phyloP scores from a whole-genome alignment of 2,113 vertebrate genomes.

The Larimichthys crocea region DNA sequence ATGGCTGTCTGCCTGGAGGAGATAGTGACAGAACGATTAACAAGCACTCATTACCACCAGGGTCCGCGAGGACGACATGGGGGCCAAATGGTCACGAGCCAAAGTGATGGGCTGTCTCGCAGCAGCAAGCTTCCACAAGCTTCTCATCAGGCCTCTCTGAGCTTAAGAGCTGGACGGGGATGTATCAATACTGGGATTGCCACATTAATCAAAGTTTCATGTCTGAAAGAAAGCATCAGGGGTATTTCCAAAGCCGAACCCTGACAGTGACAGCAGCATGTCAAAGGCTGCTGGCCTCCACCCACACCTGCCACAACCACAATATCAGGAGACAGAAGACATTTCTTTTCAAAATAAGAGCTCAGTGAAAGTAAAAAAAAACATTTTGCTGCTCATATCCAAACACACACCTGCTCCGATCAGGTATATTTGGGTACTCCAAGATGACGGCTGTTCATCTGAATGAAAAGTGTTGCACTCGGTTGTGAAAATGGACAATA shows the following conservation, averaged over 20 bases:
- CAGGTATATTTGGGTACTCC: not conserved
- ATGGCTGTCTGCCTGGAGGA: conserved; percentile 49
- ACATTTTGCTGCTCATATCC: not conserved
- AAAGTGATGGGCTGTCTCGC: conserved; percentile 43
- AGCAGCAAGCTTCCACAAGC: conserved; percentile 22
- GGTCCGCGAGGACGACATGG: conserved; percentile 24
- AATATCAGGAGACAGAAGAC: not conserved
- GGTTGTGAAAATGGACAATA: too few species aligned
- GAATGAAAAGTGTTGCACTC: too few species aligned
- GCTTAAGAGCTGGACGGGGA: conserved; percentile 7
- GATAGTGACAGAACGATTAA: conserved; percentile 59
- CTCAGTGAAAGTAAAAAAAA: not conserved
- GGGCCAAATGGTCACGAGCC: conserved; percentile 42
- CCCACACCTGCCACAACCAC: not conserved
- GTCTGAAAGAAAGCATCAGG: not conserved
- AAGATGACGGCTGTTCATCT: too few species aligned
- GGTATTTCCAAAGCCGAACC: not conserved
- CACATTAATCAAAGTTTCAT: not conserved
- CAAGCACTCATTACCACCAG: conserved; percentile 46
- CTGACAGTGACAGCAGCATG: not conserved
- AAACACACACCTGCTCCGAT: too few species aligned
- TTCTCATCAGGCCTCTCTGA: conserved; percentile 17
- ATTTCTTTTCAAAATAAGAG: too few species aligned
- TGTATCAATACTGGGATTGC: not conserved
- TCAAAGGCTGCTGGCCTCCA: not conserved